These are phyloP conservation scores for Drosophila quadrilineata DNA, from an alignment of 1,140 invertebrate genomes.

Conservation along the genomic window DNA sequence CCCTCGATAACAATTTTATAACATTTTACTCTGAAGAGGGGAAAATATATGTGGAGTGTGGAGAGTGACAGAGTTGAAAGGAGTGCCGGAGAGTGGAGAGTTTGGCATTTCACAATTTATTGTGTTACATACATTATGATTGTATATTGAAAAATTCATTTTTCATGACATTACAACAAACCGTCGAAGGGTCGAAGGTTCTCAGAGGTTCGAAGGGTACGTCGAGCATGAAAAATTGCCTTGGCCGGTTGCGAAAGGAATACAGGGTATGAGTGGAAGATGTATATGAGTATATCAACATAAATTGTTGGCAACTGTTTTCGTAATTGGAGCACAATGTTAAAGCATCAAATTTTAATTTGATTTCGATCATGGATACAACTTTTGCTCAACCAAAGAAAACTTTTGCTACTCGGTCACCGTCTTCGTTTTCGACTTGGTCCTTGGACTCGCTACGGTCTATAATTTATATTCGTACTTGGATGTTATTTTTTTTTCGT, in stretches of 20 bases:
- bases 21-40: slow-evolving; percentile 57
- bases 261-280: too few relatives aligned
- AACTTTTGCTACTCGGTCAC: too few relatives aligned
- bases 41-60: too few relatives aligned
- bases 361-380: slow-evolving; percentile 48
- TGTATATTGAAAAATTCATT: slow-evolving; percentile 73
- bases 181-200: slow-evolving; percentile 18
- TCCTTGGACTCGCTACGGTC: too few relatives aligned
- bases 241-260: slow-evolving; percentile 41
- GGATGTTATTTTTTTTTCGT: too few relatives aligned
- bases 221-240: slow-evolving; percentile 63
- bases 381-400: not conserved
- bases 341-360: slow-evolving; percentile 73
- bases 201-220: slow-evolving; percentile 49
- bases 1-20: slow-evolving; percentile 76
- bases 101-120: slow-evolving; percentile 66
- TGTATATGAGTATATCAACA: too few relatives aligned
- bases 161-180: slow-evolving; percentile 72
- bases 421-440: too few relatives aligned
- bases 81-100: too few relatives aligned
- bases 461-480: too few relatives aligned
- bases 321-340: slow-evolving; percentile 74
- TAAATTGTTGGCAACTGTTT: slow-evolving; percentile 72
- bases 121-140: slow-evolving; percentile 72
- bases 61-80: too few relatives aligned